These are phyloP conservation scores for Amblyornis subalaris DNA, from an alignment of 2,113 vertebrate genomes.

Conservation along the genomic window DNA sequence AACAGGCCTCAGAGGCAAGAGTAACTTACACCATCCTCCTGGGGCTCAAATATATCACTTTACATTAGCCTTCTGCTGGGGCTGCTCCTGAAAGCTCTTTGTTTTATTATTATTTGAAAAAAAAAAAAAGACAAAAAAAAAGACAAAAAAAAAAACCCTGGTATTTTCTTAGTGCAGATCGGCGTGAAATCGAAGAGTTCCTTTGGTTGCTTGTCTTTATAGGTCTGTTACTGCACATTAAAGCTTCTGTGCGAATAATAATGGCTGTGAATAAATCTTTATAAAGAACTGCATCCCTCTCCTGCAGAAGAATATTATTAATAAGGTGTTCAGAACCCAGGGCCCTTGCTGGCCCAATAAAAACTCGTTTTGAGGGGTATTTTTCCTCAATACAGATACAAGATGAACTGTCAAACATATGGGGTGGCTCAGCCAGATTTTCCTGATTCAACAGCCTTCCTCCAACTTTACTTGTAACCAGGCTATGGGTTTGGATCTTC, in stretches of 20 bases:
- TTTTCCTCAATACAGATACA: conserved; percentile 2
- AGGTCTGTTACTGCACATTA: conserved; percentile 41
- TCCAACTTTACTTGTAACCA: neutral
- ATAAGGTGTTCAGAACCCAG: neutral
- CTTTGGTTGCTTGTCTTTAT: conserved; percentile 46
- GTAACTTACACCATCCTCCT: conserved; percentile 76
- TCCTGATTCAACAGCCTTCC: neutral
- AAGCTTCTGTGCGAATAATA: conserved; percentile 34
- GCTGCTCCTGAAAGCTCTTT: conserved; percentile 75
- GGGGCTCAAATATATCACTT: conserved; percentile 81
- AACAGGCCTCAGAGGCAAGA: conserved; percentile 75
- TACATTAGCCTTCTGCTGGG: conserved; percentile 70
- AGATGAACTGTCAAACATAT: conserved; percentile 13
- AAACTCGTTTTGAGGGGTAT: neutral
- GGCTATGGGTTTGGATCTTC: neutral
- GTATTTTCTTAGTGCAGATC: conserved; percentile 35
- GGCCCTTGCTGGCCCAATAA: neutral
- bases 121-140: neutral
- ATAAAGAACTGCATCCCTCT: neutral
- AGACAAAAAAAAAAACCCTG: neutral
- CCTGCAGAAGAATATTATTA: conserved; percentile 28
- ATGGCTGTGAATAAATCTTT: conserved; percentile 43
- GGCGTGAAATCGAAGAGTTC: conserved; percentile 23
- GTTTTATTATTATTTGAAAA: conserved; percentile 68
- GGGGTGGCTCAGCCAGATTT: neutral